Base-by-base conservation (phyloP, 2,797 vertebrate species). In the Margarornis squamiger region DNA sequence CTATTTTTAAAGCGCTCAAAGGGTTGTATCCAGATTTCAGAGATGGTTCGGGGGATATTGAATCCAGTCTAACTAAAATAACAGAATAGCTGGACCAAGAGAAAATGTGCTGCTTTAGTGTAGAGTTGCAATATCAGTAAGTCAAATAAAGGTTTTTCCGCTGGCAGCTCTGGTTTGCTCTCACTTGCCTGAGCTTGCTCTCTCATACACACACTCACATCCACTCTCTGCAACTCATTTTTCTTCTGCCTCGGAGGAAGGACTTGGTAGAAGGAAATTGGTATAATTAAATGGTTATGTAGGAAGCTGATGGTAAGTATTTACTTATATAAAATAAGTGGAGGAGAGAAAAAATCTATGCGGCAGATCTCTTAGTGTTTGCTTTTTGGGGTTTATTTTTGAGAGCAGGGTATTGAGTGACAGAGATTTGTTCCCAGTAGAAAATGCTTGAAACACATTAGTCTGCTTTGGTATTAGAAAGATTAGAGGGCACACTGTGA, bases 401-500 rank as follows among this genome's bases (percentile, higher is more conserved):
- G 45, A 80, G 65, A 90, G 38, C 32, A 43, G 58, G 73, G 36
- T 67, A 95, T 92, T 90, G 82, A 95, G 80, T 92, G 95, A 73
- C 75, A 79, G 65, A 91, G 78, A 71, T 92, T 90, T 90, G 34
- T 87, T 95, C 45, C 57, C 36, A n/a, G 51, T 52, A 95, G 62
- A 94, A 97, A 96, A 95, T 71, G 30, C 55, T 95, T 94, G 93
- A 92, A 95, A 94, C 67, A 71, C 52, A 39, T 92, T 86, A 79
- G 59, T 92, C 92, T 92, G 66, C 73, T 84, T 95, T 12, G 29
- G 95, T 90, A 93, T 97, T 97, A 96, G 74, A 93, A 91, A 51
- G 96, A 95, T 97, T 95, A 97, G 90, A 92, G 87, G 58, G 74
- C 81, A 92, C 52, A 71, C 86, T 84, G 78, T 96, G 89, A 95